Base-by-base conservation (phyloP, 2,888 invertebrate genomes). In the Neria commutata region DNA sequence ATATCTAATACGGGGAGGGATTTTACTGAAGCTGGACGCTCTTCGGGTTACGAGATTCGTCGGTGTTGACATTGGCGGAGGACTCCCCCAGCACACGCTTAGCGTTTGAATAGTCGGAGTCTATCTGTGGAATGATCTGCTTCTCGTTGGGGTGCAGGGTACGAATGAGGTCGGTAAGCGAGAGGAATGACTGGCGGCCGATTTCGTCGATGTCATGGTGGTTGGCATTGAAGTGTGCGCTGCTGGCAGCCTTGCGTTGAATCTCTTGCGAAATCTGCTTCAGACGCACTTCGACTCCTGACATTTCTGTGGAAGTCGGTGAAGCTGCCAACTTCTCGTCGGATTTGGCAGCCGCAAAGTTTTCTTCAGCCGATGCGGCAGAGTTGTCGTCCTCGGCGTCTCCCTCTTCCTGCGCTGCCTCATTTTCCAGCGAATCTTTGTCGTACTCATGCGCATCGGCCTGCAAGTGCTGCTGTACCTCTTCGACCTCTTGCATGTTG, bases 91-190 rank as follows among this genome's bases (percentile, higher is more conserved):
- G 73, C 17, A 81, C 81, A 59, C 81, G 75, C 80, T 81, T 81
- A 54, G 81, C 81, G 65, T 81, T 81, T 17, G 82, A 81, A 66
- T 82, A 82, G 63, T 81, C 81, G 2, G 81, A 81, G 67, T 82
- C 82, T 56, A 82, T 82, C 71, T 82, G 82, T 29, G 81, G 81
- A 40, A 77, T 76, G 46, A 79, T 76, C 66, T 81, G 81, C 58
- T 81, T 79, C 24, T 81, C 81, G 55, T 78, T 79, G 29, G 81
- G 81, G 42, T 78, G 76, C 40, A 82, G 62, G 2, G 81, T 81
- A 56, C 81, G 79, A 61, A 82, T 80, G 37, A 82, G 71, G 68
- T 82, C 82, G 55, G 80, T 80, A 3, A 82, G 67, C 1, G 82
- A 81, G 23, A 82, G 71, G 56, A 81, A 82, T 19, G 81, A 80